Evolutionary conservation across 2,113 vertebrate species (phyloP), one percentile per base, ranked within the genome.

Genomic region (Phoxinus phoxinus): DNA sequence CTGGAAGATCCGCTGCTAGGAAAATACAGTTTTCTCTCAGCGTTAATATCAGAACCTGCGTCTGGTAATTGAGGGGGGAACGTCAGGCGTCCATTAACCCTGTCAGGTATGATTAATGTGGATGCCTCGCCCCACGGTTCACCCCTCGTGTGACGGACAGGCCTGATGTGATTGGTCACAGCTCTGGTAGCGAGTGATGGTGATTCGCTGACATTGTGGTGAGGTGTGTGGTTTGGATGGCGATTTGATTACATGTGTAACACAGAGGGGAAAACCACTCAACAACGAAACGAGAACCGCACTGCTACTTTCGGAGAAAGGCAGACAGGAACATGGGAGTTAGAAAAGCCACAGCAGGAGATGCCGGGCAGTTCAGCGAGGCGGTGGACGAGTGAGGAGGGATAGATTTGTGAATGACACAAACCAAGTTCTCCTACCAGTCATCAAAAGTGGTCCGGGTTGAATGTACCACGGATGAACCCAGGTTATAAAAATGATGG

Each of bases 191-290:
- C 83, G 58, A 53, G 77, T 80, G 74, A 86, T 87, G 71, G 61
- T 78, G 76, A 86, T 87, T 88, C 75, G 83, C 89, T 91, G 90
- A 91, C 90, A 89, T 90, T 89, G 92, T 87, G 91, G 91, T 91
- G 71, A 83, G 78, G 75, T 86, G 84, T 90, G 88, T 89, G 89
- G 89, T 88, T 93, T 89, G 89, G 89, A 91, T 85, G 74, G 86
- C n/a, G 73, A 81, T 69, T 82, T 92, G 87, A 90, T 92, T 92
- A 91, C 91, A 92, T 86, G 86, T 90, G 89, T 88, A 91, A 90
- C 84, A 86, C 59, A 86, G 86, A 90, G 85, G 69, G 73, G 86
- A 81, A 87, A 88, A 81, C 83, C 73, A 61, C 88, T 89, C 75
- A 83, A 87, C 88, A 87, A 77, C 79, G 76, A 71, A 87, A 83